Evolutionary conservation across 2,888 invertebrate species (phyloP), one percentile per base, ranked within the genome.

Genomic region (Acronicta alni): DNA sequence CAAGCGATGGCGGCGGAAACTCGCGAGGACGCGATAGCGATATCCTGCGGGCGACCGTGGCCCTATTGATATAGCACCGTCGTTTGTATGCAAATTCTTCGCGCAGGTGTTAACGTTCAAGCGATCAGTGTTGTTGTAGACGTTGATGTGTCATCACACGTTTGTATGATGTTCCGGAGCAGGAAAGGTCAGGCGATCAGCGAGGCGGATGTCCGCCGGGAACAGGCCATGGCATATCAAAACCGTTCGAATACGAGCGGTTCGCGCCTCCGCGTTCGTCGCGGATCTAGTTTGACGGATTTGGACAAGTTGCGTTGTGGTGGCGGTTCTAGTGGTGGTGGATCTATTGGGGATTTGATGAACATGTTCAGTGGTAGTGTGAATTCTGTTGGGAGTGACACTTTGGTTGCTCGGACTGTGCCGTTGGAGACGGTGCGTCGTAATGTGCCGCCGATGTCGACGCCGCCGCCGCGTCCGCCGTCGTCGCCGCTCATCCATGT

Each of bases 291-390:
- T 73, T 93, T 97, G 89, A 97, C 97, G 3, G 97, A 97, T 77
- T 91, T 97, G 79, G 96, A 97, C 84, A 96, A 96, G 82, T 85
- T 96, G 30, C 91, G 95, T 57, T 94, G 88, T 53, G 85, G 89
- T 26, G 90, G 86, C 12, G 89, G 92, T 2, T 91, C 93, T 0
- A 93, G 91, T 62, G 90, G 92, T 4, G 92, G 94, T 17, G 96
- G 96, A 16, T 97, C 97, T 75, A 97, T 97, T 45, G 97, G 97
- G 3, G 97, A 97, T 85, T 89, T 97, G 77, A 97, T 97, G 97
- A 97, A 97, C 86, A 96, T 95, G 83, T 97, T 96, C 80, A 97
- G 97, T 63, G 96, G 96, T 38, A 96, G 96, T 81, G 96, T 94
- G 64, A 96, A 96, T 94, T 97, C 96, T 75, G 95, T 97, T 1